Conservation (phyloP, 2,113 vertebrate genomes). For the Hyla sarda region DNA sequence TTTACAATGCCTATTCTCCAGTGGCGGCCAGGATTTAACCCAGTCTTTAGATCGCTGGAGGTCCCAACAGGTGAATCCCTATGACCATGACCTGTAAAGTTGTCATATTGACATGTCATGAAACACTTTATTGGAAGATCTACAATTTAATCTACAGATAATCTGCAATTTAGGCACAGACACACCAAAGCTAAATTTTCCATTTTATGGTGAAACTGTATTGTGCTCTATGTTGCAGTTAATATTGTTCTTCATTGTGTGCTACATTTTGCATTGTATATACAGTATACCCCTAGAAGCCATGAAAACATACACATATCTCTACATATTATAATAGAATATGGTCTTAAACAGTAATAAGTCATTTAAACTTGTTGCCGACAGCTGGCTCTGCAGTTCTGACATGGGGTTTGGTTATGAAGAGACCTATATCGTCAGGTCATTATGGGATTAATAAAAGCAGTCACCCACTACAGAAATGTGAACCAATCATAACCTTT, state of each 20-base stretch:
- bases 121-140: too few species aligned
- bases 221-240: background rate
- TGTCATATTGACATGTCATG: too few species aligned
- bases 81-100: too few species aligned
- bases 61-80: too few species aligned
- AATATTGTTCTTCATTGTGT: background rate
- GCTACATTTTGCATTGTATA: background rate
- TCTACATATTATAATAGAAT: background rate
- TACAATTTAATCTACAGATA: too few species aligned
- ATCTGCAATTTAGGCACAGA: too few species aligned
- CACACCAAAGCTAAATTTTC: too few species aligned
- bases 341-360: background rate
- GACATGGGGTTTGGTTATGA: background rate
- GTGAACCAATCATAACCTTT: background rate
- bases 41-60: too few species aligned
- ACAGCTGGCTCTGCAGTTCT: background rate
- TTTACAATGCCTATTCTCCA: too few species aligned
- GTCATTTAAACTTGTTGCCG: constrained; percentile 1
- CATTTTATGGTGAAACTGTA: background rate
- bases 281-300: background rate
- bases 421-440: background rate
- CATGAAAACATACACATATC: background rate
- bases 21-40: too few species aligned
- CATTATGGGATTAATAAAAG: background rate
- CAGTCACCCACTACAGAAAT: background rate